A percentile compares a stretch with the other conserved stretches of the same genome.
These are phyloP conservation scores for Lepisosteus osseus DNA, from an alignment of 2,113 vertebrate species.

Conservation along the genomic window DNA sequence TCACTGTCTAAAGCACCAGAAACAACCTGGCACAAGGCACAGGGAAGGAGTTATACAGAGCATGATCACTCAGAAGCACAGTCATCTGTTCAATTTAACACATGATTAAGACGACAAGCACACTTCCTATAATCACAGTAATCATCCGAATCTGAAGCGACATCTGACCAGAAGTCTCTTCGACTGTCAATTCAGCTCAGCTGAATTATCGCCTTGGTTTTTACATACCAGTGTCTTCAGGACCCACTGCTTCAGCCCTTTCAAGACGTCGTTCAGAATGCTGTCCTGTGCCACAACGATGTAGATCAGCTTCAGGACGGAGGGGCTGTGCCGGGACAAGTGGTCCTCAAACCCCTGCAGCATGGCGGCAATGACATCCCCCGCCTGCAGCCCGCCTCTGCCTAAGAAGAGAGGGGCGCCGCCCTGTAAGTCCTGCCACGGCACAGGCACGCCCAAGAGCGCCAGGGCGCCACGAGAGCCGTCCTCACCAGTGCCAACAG, in stretches of 20 bases:
- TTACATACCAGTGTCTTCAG: conserved; percentile 22
- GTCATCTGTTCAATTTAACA: too few relatives aligned
- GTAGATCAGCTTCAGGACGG: conserved; percentile 40
- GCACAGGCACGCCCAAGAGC: too few relatives aligned
- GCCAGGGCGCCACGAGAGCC: neutral
- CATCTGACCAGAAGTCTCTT: too few relatives aligned
- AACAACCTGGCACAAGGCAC: conserved; percentile 2
- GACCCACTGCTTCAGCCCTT: conserved; percentile 37
- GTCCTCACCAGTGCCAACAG: conserved; percentile 46
- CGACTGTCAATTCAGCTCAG: too few relatives aligned
- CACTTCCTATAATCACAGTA: too few relatives aligned
- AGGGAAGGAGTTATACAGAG: neutral
- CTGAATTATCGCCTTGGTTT: neutral
- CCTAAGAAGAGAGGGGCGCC: conserved; percentile 29
- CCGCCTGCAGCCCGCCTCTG: conserved; percentile 32
- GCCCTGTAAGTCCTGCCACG: too few relatives aligned
- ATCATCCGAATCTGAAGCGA: too few relatives aligned
- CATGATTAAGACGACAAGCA: too few relatives aligned
- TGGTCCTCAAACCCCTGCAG: conserved; percentile 45
- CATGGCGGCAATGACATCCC: conserved; percentile 32
- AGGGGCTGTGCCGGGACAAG: conserved; percentile 20
- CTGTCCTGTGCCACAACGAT: conserved; percentile 31
- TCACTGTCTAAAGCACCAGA: neutral
- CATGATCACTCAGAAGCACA: neutral
- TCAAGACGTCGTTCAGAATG: conserved; percentile 27